Conservation (phyloP, 37 sponge, comb jelly and placozoan species). For the Cliona cf. orientalis region DNA sequence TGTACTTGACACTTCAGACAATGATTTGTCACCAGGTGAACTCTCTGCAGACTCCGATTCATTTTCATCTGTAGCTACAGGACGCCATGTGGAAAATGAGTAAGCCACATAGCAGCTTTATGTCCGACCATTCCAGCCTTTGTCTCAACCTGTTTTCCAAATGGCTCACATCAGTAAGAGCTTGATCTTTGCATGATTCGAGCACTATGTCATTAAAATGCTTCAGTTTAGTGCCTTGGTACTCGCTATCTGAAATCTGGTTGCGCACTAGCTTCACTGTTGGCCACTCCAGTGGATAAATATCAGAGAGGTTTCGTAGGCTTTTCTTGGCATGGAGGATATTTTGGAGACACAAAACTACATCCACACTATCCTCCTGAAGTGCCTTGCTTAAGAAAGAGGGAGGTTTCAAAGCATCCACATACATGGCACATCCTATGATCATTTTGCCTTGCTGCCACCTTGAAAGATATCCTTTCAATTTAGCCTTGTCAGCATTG, state of each 20-base stretch:
- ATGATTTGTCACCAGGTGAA: slow-evolving; percentile 4
- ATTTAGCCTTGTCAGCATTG: slow-evolving; percentile 20
- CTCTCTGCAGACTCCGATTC: background rate
- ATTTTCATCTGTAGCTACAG: too few relatives aligned
- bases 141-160: slow-evolving; percentile 16
- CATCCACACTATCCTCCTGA: slow-evolving; percentile 54
- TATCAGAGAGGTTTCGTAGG: slow-evolving; percentile 7
- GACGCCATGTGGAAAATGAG: too few relatives aligned
- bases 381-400: slow-evolving; percentile 31
- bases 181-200: slow-evolving; percentile 24
- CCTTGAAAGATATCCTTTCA: slow-evolving; percentile 58
- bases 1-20: background rate
- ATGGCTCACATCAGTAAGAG: slow-evolving; percentile 16
- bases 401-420: slow-evolving; percentile 38
- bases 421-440: slow-evolving; percentile 57
- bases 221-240: slow-evolving; percentile 28
- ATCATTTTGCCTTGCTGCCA: slow-evolving; percentile 43
- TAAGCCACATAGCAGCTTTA: too few relatives aligned
- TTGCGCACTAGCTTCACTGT: slow-evolving; percentile 34
- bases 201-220: background rate
- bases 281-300: slow-evolving; percentile 29
- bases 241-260: background rate
- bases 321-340: slow-evolving; percentile 20
- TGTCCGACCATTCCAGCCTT: slow-evolving; percentile 16
- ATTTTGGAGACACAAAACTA: slow-evolving; percentile 26